Evolutionary conservation across 2,888 invertebrate genomes (phyloP).

Genomic region (Melieria picta): DNA sequence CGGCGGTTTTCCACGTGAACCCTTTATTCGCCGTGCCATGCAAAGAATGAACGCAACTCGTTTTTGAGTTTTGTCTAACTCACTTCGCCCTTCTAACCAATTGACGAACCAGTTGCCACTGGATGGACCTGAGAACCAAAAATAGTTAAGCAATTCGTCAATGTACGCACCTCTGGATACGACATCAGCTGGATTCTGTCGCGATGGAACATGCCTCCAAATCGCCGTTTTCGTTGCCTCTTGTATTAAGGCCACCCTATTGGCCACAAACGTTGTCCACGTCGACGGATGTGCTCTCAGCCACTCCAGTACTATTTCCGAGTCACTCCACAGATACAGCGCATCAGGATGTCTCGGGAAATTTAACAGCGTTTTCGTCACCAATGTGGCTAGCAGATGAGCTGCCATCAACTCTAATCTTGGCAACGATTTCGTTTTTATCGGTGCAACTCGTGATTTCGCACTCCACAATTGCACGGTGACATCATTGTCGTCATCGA

Average conservation of each 20-base stretch:
- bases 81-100: no score
- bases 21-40: no score
- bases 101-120: no score
- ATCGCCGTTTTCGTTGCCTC: constrained; percentile 23
- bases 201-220: constrained; percentile 32
- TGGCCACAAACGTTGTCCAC: constrained; percentile 39
- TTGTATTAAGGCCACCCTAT: constrained; percentile 35
- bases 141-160: no score
- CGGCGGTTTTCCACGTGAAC: no score
- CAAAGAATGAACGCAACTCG: no score
- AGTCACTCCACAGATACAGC: constrained; percentile 37
- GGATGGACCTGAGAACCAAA: no score
- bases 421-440: constrained; percentile 35
- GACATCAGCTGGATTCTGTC: no score
- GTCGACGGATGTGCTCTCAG: constrained; percentile 39
- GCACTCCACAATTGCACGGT: constrained; percentile 31
- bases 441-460: constrained; percentile 37
- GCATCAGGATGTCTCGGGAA: constrained; percentile 19
- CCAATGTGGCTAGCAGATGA: constrained; percentile 23
- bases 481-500: constrained; percentile 19
- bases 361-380: constrained; percentile 26
- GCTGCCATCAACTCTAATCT: constrained; percentile 32
- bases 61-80: no score
- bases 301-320: constrained; percentile 40
- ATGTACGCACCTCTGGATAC: no score